Conservation (phyloP, 2,797 vertebrate genomes). For the Echiichthys vipera region DNA sequence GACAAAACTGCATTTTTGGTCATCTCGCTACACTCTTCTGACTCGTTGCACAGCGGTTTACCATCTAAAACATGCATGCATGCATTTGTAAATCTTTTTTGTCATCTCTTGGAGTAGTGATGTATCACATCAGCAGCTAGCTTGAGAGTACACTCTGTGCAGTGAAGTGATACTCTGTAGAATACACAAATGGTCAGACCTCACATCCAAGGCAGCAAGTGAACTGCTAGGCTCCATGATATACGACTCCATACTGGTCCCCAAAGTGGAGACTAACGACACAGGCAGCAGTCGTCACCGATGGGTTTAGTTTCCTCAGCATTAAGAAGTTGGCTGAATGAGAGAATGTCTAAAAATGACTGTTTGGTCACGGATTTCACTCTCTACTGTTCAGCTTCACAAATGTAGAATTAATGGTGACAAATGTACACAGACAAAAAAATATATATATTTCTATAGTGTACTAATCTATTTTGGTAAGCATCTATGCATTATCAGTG, state of each 20-base stretch:
- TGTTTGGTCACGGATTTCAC: background rate
- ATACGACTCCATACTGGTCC: conserved; percentile 23
- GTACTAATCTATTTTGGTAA: background rate
- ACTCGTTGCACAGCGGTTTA: background rate
- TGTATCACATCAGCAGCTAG: background rate
- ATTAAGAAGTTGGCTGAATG: background rate
- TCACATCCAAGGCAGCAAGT: conserved; percentile 4
- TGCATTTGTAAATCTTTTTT: background rate
- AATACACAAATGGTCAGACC: conserved; percentile 41
- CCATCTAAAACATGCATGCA: background rate
- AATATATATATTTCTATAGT: background rate
- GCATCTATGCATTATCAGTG: background rate
- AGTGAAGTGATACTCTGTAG: conserved; percentile 31
- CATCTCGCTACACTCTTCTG: background rate
- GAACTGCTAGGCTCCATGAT: conserved; percentile 22
- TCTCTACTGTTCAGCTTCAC: background rate
- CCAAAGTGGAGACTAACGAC: conserved; percentile 8
- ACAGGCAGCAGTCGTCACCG: background rate
- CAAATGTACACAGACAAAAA: background rate
- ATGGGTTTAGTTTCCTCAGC: background rate
- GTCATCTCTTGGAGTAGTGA: background rate
- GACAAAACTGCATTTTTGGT: background rate
- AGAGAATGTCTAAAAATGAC: background rate
- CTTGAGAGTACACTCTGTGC: background rate
- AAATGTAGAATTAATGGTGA: background rate